Base-by-base conservation (phyloP, 2,113 vertebrate genomes). In the Cyprinus carpio region DNA sequence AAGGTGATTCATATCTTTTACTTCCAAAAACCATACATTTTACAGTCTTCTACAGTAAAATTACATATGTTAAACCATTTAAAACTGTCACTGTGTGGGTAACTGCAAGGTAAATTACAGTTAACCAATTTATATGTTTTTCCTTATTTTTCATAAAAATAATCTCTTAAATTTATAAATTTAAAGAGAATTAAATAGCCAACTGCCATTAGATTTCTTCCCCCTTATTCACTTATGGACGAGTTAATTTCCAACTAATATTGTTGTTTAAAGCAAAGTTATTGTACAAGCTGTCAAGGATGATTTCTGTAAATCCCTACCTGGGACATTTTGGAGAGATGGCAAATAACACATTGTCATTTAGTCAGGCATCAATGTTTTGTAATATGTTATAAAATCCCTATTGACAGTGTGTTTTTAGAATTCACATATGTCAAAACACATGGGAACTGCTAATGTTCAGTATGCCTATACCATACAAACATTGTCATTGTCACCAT, bases 401-500 rank as follows among this genome's bases (percentile, higher is more conserved):
- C 54, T 37, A 37, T 60, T 60, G 78, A 27, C 58, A 62, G 58
- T 20, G 58, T 64, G 37, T 65, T 46, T 80, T 80, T 3, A 3
- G 27, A 64, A 64, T n/a, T 16, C 56, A 79, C 37, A 6, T 64
- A 37, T 64, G 78, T 80, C 78, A 80, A 80, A 64, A 40, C 58
- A 43, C 58, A 81, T 20, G 58, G 37, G 37, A 65, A 12, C 34
- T 12, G 54, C 58, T 65, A 81, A 81, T 65, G 40, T 29, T 7
- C 15, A 18, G 13, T 29, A 20, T 54, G 7, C 43, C 13, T 76
- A 12, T 54, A 49, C 75, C 49, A 54, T 76, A 31, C n/a, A 51
- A 54, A 62, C 82, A 83, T 75, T 75, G 54, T 37, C 64, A 83
- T 79, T 80, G 81, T 88, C 78, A 85, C 81, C 83, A 83, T 29